Percentiles rank a stretch among this genome's conserved stretches.
Conservation (phyloP, 2,888 invertebrate species). For the Noctua fimbriata region DNA sequence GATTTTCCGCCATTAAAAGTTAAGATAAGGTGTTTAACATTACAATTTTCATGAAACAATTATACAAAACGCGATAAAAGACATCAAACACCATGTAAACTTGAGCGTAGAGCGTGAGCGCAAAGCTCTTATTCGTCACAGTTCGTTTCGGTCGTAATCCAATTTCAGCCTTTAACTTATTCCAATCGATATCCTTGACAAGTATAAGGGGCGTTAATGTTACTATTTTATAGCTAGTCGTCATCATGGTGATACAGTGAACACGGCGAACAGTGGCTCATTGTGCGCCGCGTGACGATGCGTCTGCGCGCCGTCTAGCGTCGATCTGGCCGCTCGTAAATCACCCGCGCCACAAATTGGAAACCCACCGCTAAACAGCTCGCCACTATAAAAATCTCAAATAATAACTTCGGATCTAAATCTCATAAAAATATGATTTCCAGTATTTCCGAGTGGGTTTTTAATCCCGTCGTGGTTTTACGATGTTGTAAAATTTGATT, state of each 20-base stretch:
- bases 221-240: slow-evolving; percentile 69
- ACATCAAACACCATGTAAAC: slow-evolving; percentile 40
- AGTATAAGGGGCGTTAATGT: slow-evolving; percentile 65
- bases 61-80: slow-evolving; percentile 41
- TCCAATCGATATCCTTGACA: slow-evolving; percentile 58
- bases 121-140: slow-evolving; percentile 46
- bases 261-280: slow-evolving; percentile 69
- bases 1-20: slow-evolving; percentile 31
- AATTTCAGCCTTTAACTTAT: slow-evolving; percentile 54
- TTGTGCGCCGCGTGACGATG: slow-evolving; percentile 68
- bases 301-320: slow-evolving; percentile 85
- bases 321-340: slow-evolving; percentile 79
- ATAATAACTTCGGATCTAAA: slow-evolving; percentile 89
- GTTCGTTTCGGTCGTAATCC: slow-evolving; percentile 58
- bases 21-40: slow-evolving; percentile 31
- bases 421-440: slow-evolving; percentile 89
- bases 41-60: slow-evolving; percentile 17
- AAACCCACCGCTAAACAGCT: slow-evolving; percentile 84
- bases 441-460: slow-evolving; percentile 83
- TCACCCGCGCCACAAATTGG: slow-evolving; percentile 85
- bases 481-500: slow-evolving; percentile 88
- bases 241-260: slow-evolving; percentile 61
- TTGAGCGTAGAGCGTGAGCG: slow-evolving; percentile 19
- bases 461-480: slow-evolving; percentile 88
- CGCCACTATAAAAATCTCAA: slow-evolving; percentile 82